Conservation (phyloP, 1,140 invertebrate species). For the Macrobrachium rosenbergii region DNA sequence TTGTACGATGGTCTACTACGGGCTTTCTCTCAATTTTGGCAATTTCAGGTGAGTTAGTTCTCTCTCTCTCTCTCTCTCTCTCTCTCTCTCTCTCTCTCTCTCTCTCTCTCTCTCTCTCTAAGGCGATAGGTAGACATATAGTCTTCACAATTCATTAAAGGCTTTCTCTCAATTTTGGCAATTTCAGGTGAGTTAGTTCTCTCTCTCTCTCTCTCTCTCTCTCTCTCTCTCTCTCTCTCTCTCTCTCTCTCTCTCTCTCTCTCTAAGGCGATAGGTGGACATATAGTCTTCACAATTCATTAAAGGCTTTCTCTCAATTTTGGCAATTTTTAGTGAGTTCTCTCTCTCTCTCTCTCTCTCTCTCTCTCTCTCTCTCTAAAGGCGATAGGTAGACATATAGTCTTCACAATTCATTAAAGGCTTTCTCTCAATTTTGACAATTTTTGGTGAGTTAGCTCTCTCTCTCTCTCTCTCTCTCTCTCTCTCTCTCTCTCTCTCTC, state of each 20-base stretch:
- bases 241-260: not conserved
- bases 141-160: too few relatives aligned
- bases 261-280: not conserved
- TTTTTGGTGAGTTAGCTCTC: too few relatives aligned
- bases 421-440: too few relatives aligned
- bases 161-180: conserved; percentile 83
- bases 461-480: too few relatives aligned
- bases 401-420: too few relatives aligned
- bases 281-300: not conserved
- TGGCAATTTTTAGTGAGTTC: too few relatives aligned
- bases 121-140: not conserved
- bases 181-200: conserved; percentile 71
- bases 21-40: conserved; percentile 83
- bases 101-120: not conserved
- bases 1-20: conserved; percentile 78
- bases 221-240: not conserved
- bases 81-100: not conserved
- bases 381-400: too few relatives aligned
- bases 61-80: conserved; percentile 8
- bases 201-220: conserved; percentile 7
- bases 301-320: too few relatives aligned
- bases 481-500: too few relatives aligned
- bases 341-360: too few relatives aligned
- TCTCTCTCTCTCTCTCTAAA: too few relatives aligned
- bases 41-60: conserved; percentile 72